Percentiles rank a stretch among this genome's conserved stretches.
Conservation (phyloP, 2,797 vertebrate species). For the Glyptemys insculpta region DNA sequence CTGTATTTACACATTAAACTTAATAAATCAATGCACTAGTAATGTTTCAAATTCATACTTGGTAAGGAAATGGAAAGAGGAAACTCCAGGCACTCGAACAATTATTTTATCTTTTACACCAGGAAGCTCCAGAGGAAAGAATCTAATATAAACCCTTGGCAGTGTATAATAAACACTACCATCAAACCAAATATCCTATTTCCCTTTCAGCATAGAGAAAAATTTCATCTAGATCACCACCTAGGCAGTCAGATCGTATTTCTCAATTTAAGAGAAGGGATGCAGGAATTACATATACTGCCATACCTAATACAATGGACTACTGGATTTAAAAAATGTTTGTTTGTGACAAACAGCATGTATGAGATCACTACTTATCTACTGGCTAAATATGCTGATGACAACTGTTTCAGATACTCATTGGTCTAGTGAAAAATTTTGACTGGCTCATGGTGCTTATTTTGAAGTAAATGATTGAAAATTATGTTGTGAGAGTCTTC, state of each 20-base stretch:
- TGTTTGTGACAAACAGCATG: not conserved
- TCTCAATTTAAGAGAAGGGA: not conserved
- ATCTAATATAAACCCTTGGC: not conserved
- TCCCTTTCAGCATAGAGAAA: not conserved
- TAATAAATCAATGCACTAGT: not conserved
- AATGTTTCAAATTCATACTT: not conserved
- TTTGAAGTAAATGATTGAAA: not conserved
- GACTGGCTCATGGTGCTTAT: not conserved
- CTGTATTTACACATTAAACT: not conserved
- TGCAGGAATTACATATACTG: not conserved
- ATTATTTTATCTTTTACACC: not conserved
- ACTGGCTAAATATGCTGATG: not conserved
- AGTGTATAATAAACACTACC: not conserved
- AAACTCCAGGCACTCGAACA: not conserved
- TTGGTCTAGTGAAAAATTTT: not conserved
- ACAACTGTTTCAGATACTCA: not conserved
- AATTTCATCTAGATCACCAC: not conserved
- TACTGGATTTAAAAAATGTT: not conserved
- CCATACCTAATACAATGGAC: not conserved
- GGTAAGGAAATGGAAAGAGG: not conserved
- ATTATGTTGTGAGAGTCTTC: not conserved
- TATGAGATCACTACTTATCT: not conserved
- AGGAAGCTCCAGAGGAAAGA: not conserved
- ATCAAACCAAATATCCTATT: not conserved
- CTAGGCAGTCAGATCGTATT: not conserved